phyloP scores from a whole-genome alignment of 2,797 vertebrate species.

The Sylvia borin region DNA sequence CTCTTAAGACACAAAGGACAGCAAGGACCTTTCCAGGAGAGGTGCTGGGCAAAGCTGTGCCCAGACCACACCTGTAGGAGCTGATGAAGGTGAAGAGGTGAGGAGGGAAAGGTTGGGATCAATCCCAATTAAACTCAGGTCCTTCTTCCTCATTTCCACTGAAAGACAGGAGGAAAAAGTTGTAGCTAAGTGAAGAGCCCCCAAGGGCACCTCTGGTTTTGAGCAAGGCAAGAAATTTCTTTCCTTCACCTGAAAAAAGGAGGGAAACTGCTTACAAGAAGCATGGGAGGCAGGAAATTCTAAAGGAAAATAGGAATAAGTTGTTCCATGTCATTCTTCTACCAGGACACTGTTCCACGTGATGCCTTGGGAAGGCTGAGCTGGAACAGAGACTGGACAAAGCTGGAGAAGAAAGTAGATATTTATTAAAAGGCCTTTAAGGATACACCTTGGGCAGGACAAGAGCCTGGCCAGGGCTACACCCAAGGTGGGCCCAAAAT shows the following conservation, averaged over 20 bases:
- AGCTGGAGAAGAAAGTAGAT: background rate
- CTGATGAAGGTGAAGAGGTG: background rate
- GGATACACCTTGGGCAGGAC: background rate
- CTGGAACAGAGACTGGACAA: background rate
- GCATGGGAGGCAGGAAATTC: background rate
- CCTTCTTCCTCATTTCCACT: background rate
- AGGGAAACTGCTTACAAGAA: background rate
- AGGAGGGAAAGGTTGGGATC: background rate
- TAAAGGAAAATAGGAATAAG: background rate
- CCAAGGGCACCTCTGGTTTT: background rate
- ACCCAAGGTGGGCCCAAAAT: too few relatives aligned
- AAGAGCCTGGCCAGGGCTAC: background rate
- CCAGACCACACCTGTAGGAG: background rate
- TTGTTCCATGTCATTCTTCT: rapidly evolving
- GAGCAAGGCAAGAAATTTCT: background rate
- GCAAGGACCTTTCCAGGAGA: background rate
- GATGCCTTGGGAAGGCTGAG: background rate
- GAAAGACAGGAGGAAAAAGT: background rate
- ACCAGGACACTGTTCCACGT: rapidly evolving
- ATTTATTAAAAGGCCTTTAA: background rate
- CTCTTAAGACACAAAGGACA: background rate
- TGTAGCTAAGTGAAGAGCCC: background rate
- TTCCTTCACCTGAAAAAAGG: background rate
- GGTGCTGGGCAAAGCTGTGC: background rate
- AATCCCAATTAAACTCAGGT: background rate